Base-by-base conservation (phyloP, 2,888 invertebrate genomes). In the Teleogryllus oceanicus region DNA sequence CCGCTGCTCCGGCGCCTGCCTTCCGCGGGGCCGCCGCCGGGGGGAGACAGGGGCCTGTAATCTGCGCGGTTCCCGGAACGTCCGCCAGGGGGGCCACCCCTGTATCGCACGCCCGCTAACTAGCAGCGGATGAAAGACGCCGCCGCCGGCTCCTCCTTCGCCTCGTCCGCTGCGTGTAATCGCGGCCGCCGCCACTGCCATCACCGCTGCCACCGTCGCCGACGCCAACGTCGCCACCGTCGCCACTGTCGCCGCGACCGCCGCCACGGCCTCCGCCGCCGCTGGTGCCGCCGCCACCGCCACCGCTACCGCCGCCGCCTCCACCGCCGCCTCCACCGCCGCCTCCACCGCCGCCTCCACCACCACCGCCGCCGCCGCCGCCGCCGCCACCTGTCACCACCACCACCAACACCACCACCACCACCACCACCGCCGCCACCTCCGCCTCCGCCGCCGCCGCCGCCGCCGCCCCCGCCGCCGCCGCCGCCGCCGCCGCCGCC, bases 51-150 rank as follows among this genome's bases (percentile, higher is more conserved):
- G 62, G n/a, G 62, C 62, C 62, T 62, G 62, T 62, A 62, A 62
- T 62, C 62, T 62, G 62, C 62, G 62, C 62, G 62, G 62, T 62
- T 62, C 62, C 62, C 16, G 62, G 62, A 62, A 62, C 62, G n/a
- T 13, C 62, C 16, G 62, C 62, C 62, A 62, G 62, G n/a, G 62
- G 62, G 16, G 62, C 62, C 62, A 12, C 62, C 62, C 62, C 62
- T 62, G 62, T 62, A 62, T 62, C 62, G 62, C 62, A 62, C 62
- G n/a, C 62, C 37, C 62, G 62, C 62, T 62, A 62, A 62, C 62
- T 62, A 62, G 62, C 62, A 18, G 62, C 13, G 62, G 62, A 62
- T 62, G 62, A 62, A 62, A 62, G 62, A 62, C 62, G 62, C 62
- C 62, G 62, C 62, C 62, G 16, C 62, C 62, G 5, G 12, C 62